A percentile compares a stretch with the other conserved stretches of the same genome.
These are phyloP conservation scores for Tragopan temminckii DNA, from an alignment of 2,797 vertebrate species.

Conservation along the genomic window DNA sequence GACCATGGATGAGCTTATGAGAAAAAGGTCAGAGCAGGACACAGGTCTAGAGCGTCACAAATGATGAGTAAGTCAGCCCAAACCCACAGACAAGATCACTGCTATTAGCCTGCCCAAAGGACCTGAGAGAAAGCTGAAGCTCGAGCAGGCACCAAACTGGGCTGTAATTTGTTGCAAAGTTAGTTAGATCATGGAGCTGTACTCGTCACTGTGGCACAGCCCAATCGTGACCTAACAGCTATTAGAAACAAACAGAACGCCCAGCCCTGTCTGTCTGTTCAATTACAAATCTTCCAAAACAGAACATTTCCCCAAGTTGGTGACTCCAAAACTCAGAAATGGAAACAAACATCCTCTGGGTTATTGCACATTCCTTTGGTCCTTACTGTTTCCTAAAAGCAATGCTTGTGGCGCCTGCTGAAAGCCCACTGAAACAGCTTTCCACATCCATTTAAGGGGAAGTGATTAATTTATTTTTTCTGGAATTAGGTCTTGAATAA, in stretches of 20 bases:
- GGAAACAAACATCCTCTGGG: slow-evolving; percentile 37
- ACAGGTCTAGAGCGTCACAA: neutral
- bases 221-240: neutral
- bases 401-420: slow-evolving; percentile 23
- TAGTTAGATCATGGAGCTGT: neutral
- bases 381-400: neutral
- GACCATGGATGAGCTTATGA: neutral
- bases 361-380: slow-evolving; percentile 35
- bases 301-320: neutral
- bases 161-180: neutral
- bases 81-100: neutral
- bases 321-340: slow-evolving; percentile 5
- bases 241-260: neutral
- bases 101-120: neutral
- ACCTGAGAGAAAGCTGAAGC: neutral
- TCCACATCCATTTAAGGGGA: neutral
- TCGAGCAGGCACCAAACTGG: neutral
- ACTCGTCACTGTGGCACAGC: neutral
- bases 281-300: neutral
- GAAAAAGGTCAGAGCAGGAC: neutral
- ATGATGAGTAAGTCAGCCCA: neutral
- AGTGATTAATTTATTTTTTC: slow-evolving; percentile 33
- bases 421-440: slow-evolving; percentile 29
- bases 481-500: neutral
- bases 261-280: neutral